Conservation (phyloP, 2,797 vertebrate species). For the Sebastes matsubarae region DNA sequence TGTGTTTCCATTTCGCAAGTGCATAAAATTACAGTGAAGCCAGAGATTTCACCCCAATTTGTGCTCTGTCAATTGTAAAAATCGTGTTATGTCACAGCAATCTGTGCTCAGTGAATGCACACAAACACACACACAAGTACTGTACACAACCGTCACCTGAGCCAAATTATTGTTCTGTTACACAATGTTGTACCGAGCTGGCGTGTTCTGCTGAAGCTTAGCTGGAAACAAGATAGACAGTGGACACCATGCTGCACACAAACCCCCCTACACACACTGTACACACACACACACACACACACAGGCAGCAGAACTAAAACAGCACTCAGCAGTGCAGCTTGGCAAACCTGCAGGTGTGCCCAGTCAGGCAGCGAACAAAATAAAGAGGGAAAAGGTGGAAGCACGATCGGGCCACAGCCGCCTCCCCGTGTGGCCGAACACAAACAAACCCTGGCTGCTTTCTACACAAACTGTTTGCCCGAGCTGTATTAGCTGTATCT, state of each 20-base stretch:
- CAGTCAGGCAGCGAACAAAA: slow-evolving; percentile 57
- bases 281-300: slow-evolving; percentile 12
- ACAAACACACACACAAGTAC: neutral
- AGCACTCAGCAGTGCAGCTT: slow-evolving; percentile 45
- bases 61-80: slow-evolving; percentile 16
- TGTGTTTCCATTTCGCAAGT: neutral
- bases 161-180: neutral
- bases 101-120: neutral
- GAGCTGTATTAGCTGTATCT: neutral
- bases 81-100: slow-evolving; percentile 2
- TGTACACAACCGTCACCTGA: slow-evolving; percentile 15
- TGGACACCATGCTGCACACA: slow-evolving; percentile 3
- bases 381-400: slow-evolving; percentile 50
- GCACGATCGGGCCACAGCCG: slow-evolving; percentile 40
- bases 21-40: neutral
- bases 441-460: slow-evolving; percentile 21
- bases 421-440: slow-evolving; percentile 41
- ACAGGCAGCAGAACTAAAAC: slow-evolving; percentile 39
- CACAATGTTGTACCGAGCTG: neutral
- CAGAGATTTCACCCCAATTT: slow-evolving; percentile 18
- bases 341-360: slow-evolving; percentile 47
- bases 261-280: neutral
- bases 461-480: slow-evolving; percentile 10
- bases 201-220: neutral
- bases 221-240: slow-evolving; percentile 20